Evolutionary conservation across 1,140 invertebrate genomes (phyloP), one percentile per base, ranked within the genome.

Genomic region (Heliconius eleuchia): DNA sequence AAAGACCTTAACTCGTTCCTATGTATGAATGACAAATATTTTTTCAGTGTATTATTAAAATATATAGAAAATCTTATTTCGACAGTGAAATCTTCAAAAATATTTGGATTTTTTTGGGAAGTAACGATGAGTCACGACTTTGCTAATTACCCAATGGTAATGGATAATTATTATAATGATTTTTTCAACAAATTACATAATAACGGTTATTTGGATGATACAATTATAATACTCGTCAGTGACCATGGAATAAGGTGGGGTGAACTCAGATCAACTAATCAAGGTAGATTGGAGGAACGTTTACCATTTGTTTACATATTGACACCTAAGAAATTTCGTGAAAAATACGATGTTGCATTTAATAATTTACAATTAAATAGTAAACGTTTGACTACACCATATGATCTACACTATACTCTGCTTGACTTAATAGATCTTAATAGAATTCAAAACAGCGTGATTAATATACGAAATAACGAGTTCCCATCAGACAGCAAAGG

Each of bases 211-310:
- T 88, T 97, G 78, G 95, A 97, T 60, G 95, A 96, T 70, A 96
- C 96, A 0, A 94, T 97, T 81, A 84, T 99, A 0, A 94, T 99
- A 13, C 96, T 99, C 27, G 95, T 98, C 81, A 98, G 98, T 86
- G 99, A 99, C 91, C 99, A 99, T 89, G 98, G 99, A 1, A 96
- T 98, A 85, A 93, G 98, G 39, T 99, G 97, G 94, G 98, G 98
- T 1, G 85, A 88, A 16, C 95, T 95, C 72, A 89, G 94, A 18
- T 80, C 85, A 11, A 98, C 98, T 0, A 97, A 97, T 87, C 96
- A 97, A 73, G 98, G 98, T 0, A 96, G 97, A 88, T 95, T 98
- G 78, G 98, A 99, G 92, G 98, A 99, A 89, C 92, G 98, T 73
- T 91, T 99, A 27, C 98, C 98, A 0, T 98, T 98, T 83, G 94